Evolutionary conservation across 2,888 invertebrate species (phyloP), one percentile per base, ranked within the genome.

Genomic region (Buathra laborator): DNA sequence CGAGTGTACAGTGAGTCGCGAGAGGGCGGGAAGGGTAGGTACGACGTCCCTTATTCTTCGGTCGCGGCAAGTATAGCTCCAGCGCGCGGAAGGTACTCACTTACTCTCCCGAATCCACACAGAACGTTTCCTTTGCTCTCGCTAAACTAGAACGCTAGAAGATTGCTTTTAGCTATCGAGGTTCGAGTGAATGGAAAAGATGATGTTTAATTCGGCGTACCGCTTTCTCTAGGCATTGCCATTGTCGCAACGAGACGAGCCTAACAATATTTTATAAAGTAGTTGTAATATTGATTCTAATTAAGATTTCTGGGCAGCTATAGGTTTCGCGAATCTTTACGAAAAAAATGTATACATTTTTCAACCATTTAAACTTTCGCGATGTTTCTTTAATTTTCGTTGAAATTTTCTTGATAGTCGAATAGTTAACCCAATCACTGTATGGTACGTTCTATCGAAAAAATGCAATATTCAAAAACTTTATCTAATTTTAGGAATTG

Each of bases 131-230:
- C 75, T 16, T 48, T 48, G 59, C 48, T 64, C 75, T 53, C 44
- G 70, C 29, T 29, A 32, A 76, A 76, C 70, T 62, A 56, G 46
- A 81, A 68, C 62, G 74, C 37, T 70, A 51, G 32, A 62, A 62
- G 62, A 29, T 62, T 24, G 51, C 37, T 19, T 4, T 37, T 37
- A 48, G 71, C 70, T 64, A 68, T 67, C 64, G 74, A 74, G 74
- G 19, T 56, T 3, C 62, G 24, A 81, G 68, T 84, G 67, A 87
- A 86, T 81, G 68, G 78, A 78, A 80, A 84, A 62, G 16, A 78
- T 48, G 70, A 78, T 82, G 64, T 89, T 86, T 84, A 86, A 85
- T 89, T 89, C 74, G 29, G 24, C 12, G 12, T 19, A 24, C 51
- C 29, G 24, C 70, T 46, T 68, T 79, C 24, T 43, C 44, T 43